Conservation (phyloP, 2,113 vertebrate species). For the Aptenodytes patagonicus region DNA sequence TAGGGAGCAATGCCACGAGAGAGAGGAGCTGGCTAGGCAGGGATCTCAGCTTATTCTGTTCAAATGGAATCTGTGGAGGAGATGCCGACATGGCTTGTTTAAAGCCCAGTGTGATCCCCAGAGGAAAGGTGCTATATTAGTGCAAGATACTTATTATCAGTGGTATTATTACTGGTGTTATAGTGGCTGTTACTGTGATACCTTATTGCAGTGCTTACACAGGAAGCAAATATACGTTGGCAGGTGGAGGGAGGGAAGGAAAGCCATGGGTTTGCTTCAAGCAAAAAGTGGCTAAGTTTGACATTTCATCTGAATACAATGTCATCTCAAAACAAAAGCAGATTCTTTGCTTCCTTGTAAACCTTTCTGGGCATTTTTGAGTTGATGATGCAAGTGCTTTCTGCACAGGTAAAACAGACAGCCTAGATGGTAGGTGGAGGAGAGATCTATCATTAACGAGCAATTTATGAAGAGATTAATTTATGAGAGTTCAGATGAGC, state of each 20-base stretch:
- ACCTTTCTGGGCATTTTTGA: neutral
- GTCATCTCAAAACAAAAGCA: neutral
- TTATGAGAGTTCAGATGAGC: neutral
- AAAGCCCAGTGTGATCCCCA: neutral
- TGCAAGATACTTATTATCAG: neutral
- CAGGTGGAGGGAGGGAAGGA: neutral
- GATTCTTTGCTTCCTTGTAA: neutral
- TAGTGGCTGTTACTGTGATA: neutral
- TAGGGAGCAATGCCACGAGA: neutral
- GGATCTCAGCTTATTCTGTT: neutral
- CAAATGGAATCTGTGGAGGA: neutral
- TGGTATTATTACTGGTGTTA: neutral
- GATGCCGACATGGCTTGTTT: neutral
- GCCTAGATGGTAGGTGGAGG: neutral
- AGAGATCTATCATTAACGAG: neutral
- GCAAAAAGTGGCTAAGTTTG: neutral
- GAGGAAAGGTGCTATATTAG: neutral
- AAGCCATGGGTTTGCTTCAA: neutral
- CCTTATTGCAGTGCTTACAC: neutral
- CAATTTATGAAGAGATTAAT: neutral
- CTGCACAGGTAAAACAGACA: neutral
- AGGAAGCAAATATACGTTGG: neutral
- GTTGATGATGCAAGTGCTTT: neutral
- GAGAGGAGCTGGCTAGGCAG: neutral
- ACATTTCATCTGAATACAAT: neutral